Percentiles rank a stretch among this genome's conserved stretches.
Conservation (phyloP, 2,888 invertebrate genomes). For the Drosophila neotestacea region DNA sequence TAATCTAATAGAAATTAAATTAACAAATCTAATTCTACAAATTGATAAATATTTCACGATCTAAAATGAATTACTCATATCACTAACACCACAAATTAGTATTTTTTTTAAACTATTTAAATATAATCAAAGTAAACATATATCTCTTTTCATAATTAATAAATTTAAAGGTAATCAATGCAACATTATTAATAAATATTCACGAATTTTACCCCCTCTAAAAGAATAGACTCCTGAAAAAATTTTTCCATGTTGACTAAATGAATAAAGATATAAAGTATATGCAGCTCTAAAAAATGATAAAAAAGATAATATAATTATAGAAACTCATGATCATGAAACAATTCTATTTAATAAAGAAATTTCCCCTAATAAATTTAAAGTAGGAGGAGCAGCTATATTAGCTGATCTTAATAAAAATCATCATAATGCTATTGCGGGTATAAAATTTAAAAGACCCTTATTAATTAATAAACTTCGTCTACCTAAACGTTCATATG, state of each 20-base stretch:
- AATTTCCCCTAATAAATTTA: slow-evolving; percentile 90
- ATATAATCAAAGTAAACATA: slow-evolving; percentile 86
- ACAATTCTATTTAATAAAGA: slow-evolving; percentile 88
- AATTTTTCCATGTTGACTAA: slow-evolving; percentile 87
- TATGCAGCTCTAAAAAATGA: slow-evolving; percentile 89
- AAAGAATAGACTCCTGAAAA: slow-evolving; percentile 86
- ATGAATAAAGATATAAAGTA: slow-evolving; percentile 86
- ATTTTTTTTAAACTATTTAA: slow-evolving; percentile 89
- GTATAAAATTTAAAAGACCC: slow-evolving; percentile 87
- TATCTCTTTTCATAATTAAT: slow-evolving; percentile 87
- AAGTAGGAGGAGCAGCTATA: slow-evolving; percentile 89
- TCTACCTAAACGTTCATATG: slow-evolving; percentile 87
- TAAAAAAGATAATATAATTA: slow-evolving; percentile 87
- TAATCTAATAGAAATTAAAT: slow-evolving; percentile 86
- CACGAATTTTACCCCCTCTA: slow-evolving; percentile 86
- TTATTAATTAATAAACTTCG: slow-evolving; percentile 89
- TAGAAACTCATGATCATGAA: slow-evolving; percentile 86
- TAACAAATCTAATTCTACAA: slow-evolving; percentile 86
- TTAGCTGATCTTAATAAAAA: slow-evolving; percentile 88
- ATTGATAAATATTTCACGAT: slow-evolving; percentile 86
- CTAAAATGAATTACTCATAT: slow-evolving; percentile 87
- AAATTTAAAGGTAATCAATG: slow-evolving; percentile 89
- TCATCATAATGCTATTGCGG: slow-evolving; percentile 87
- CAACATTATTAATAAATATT: slow-evolving; percentile 88
- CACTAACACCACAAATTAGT: slow-evolving; percentile 89